Evolutionary conservation across 1,140 invertebrate genomes (phyloP).

Genomic region (Drosophila lowei): DNA sequence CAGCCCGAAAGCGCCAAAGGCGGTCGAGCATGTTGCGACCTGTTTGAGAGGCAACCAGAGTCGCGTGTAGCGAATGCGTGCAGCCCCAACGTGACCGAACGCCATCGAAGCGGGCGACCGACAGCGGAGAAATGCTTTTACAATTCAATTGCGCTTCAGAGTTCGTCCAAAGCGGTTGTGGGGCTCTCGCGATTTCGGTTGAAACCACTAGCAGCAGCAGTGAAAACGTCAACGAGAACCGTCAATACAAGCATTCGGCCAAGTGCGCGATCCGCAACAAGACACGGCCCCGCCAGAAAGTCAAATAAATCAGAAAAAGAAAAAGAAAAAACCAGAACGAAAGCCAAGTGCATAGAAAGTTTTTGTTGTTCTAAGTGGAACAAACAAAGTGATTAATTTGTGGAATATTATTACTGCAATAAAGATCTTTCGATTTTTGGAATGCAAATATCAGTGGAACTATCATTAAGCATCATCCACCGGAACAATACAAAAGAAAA

Average conservation of each 20-base stretch:
- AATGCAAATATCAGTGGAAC: conserved; percentile 7
- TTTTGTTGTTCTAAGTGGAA: conserved; percentile 35
- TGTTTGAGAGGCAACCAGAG: conserved; percentile 48
- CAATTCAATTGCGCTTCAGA: conserved; percentile 77
- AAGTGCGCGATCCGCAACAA: conserved; percentile 29
- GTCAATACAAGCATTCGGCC: conserved; percentile 49
- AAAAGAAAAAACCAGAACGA: neutral
- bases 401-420: neutral
- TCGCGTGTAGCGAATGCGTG: conserved; percentile 73
- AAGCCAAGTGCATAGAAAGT: conserved; percentile 19
- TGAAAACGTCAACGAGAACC: conserved; percentile 37
- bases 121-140: conserved; percentile 75
- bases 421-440: neutral
- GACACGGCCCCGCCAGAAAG: conserved; percentile 32
- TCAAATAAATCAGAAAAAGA: conserved; percentile 27
- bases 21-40: conserved; percentile 30
- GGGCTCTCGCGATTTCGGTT: conserved; percentile 47
- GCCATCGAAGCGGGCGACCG: conserved; percentile 40
- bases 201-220: conserved; percentile 7
- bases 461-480: conserved; percentile 6
- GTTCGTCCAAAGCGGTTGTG: conserved; percentile 73
- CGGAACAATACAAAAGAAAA: conserved; percentile 16
- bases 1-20: neutral
- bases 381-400: conserved; percentile 9
- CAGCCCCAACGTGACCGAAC: conserved; percentile 67